Evolutionary conservation across 2,113 vertebrate species (phyloP), one percentile per base, ranked within the genome.

Genomic region (Burhinus bistriatus): DNA sequence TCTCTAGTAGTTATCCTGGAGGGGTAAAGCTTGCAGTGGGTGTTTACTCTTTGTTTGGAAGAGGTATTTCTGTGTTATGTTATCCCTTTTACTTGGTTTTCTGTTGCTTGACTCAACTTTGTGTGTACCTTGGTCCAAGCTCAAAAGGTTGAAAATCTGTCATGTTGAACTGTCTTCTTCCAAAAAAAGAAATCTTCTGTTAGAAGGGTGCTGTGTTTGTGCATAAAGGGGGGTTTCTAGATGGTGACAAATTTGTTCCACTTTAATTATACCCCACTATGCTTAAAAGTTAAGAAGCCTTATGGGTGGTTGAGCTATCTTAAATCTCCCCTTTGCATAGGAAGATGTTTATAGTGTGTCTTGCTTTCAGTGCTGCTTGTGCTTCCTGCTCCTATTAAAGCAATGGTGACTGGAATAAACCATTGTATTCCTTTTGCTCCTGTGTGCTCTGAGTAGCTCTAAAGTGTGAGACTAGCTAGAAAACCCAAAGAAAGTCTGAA

Each of bases 11-110:
- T 2, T 27, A 7, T 4, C 1, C 16, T 29, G 13, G 0, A 25
- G 5, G 6, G 8, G 2, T 0, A 1, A 12, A 5, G 7, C 1
- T 42, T 42, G 3, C 0, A 1, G 11, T 4, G 4, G 2, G 0
- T 17, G 0, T 8, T 23, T 11, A 3, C 0, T 52, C 1, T 18
- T 2, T 30, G 9, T 2, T 45, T 47, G 13, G 55, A 17, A 26
- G 13, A n/a, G 8, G 25, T 21, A 1, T 51, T 65, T 0, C 15
- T 55, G 19, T 10, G 5, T 11, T 1, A 4, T 42, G 6, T 16
- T 44, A 4, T 34, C 0, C 1, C 1, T 54, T 62, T 47, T 27
- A 3, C 3, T 25, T 76, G 10, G 0, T 6, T 68, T 70, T 57
- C 6, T 62, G 0, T 29, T 64, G 15, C 14, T 58, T 68, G 14